Evolutionary conservation across 1,140 invertebrate species (phyloP).

Genomic region (Agrilus planipennis): DNA sequence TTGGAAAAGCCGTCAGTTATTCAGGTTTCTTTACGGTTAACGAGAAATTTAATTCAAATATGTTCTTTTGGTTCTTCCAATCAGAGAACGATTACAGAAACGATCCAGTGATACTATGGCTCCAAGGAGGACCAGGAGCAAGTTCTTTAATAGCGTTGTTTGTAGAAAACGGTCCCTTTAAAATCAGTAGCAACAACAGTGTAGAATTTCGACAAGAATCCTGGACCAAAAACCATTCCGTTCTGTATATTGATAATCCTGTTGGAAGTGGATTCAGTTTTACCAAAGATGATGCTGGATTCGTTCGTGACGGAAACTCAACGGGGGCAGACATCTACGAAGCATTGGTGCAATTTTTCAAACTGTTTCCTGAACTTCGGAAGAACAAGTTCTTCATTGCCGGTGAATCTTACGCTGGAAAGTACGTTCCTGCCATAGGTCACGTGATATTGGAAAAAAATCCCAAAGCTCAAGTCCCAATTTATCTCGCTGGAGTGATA

Average conservation of each 20-base stretch:
- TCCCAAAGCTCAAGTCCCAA: constrained; percentile 34
- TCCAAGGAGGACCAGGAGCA: constrained; percentile 72
- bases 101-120: constrained; percentile 70
- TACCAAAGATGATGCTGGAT: constrained; percentile 49
- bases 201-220: constrained; percentile 52
- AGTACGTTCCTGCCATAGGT: constrained; percentile 69
- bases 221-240: constrained; percentile 61
- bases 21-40: constrained; percentile 66
- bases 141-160: constrained; percentile 72
- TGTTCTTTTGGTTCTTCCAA: constrained; percentile 87
- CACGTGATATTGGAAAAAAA: constrained; percentile 59
- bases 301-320: constrained; percentile 49
- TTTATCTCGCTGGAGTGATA: constrained; percentile 60
- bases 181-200: constrained; percentile 41
- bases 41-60: constrained; percentile 61
- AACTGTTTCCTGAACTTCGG: constrained; percentile 54
- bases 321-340: constrained; percentile 55
- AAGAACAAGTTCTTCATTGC: constrained; percentile 62
- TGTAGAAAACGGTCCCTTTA: constrained; percentile 67
- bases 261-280: constrained; percentile 73
- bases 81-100: constrained; percentile 37
- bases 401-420: constrained; percentile 81
- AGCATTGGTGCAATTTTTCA: constrained; percentile 58
- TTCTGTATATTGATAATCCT: constrained; percentile 81
- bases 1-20: constrained; percentile 36